Conservation (phyloP, 2,113 vertebrate species). For the Lasiurus borealis region DNA sequence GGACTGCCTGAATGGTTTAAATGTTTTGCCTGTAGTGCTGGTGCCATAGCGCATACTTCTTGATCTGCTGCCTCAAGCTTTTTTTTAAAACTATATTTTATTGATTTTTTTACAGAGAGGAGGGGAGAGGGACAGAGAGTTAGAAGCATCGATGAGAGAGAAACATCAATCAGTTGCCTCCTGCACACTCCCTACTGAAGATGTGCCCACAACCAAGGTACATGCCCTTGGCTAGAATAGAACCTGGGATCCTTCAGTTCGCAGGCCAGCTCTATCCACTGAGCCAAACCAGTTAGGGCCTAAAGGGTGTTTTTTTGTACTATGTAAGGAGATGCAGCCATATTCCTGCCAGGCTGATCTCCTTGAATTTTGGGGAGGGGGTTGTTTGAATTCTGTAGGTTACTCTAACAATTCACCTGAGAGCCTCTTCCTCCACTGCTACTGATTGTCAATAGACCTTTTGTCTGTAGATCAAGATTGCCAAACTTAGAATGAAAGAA, state of each 20-base stretch:
- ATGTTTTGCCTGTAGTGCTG: not conserved
- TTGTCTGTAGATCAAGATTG: not conserved
- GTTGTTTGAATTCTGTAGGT: conserved; percentile 1
- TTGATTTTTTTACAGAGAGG: too few species aligned
- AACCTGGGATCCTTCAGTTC: too few species aligned
- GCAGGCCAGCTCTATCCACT: too few species aligned
- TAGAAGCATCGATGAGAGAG: too few species aligned
- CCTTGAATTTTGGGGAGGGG: not conserved
- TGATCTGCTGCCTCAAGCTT: not conserved
- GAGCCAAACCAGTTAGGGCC: too few species aligned
- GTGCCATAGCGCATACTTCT: not conserved
- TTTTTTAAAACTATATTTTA: not conserved
- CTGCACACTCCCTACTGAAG: too few species aligned
- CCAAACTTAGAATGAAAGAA: not conserved
- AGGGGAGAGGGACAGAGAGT: too few species aligned
- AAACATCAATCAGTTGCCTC: too few species aligned
- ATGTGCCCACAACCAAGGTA: too few species aligned
- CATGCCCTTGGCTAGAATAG: too few species aligned
- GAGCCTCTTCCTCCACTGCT: not conserved
- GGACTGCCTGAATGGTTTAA: not conserved
- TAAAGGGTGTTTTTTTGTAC: not conserved
- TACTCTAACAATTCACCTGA: not conserved
- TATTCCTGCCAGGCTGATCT: not conserved
- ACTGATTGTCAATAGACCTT: not conserved
- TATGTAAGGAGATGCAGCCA: not conserved